phyloP scores from a whole-genome alignment of 2,797 vertebrate species.

The Phaenicophaeus curvirostris region DNA sequence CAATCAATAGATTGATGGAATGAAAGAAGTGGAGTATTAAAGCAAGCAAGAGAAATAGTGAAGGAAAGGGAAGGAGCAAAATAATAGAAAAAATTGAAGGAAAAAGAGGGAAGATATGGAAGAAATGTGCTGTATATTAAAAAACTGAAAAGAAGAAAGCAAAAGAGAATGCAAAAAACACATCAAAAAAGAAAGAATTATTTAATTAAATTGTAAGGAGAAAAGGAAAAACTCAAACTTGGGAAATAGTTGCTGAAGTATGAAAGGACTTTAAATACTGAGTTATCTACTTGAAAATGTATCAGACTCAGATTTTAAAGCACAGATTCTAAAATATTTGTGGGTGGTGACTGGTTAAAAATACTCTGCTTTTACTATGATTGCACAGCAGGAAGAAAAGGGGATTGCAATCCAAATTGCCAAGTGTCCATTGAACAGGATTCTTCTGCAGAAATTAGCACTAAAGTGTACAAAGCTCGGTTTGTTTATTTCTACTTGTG shows the following conservation, averaged over 20 bases:
- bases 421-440: not conserved
- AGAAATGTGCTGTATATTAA: not conserved
- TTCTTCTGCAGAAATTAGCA: not conserved
- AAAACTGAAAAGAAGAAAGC: not conserved
- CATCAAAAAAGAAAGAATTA: not conserved
- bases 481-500: conserved; percentile 19
- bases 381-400: not conserved
- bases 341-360: not conserved
- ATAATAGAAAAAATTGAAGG: not conserved
- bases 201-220: not conserved
- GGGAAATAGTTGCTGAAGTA: not conserved
- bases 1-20: not conserved
- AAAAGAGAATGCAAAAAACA: not conserved
- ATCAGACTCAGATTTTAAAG: not conserved
- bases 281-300: not conserved
- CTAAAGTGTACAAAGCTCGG: not conserved
- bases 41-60: not conserved
- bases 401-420: not conserved
- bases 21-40: not conserved
- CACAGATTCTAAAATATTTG: not conserved
- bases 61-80: not conserved
- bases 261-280: not conserved
- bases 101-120: not conserved
- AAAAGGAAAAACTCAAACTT: not conserved
- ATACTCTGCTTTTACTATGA: not conserved